These are phyloP conservation scores for Aricia agestis DNA, from an alignment of 1,140 invertebrate genomes.

Conservation along the genomic window DNA sequence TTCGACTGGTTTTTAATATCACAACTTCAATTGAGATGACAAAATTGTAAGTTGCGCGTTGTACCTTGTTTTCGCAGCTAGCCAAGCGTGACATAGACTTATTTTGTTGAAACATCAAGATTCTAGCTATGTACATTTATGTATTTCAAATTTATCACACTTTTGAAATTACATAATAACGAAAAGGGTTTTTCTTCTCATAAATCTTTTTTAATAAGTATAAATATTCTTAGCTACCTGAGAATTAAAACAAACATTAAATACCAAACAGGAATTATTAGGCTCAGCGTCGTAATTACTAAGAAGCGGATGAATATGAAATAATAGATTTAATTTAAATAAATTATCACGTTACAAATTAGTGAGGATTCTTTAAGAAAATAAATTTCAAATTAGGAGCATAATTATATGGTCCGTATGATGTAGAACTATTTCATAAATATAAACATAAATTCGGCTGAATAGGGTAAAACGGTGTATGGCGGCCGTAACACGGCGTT, in stretches of 20 bases:
- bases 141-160: too few relatives aligned
- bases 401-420: conserved; percentile 7
- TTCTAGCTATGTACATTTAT: too few relatives aligned
- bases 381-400: neutral
- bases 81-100: neutral
- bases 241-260: too few relatives aligned
- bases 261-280: too few relatives aligned
- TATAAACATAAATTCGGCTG: neutral
- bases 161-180: too few relatives aligned
- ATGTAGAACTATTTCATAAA: neutral
- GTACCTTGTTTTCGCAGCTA: conserved; percentile 1
- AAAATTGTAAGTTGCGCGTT: neutral
- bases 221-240: too few relatives aligned
- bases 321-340: neutral
- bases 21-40: neutral
- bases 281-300: too few relatives aligned
- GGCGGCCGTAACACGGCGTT: neutral
- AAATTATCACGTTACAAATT: neutral
- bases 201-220: too few relatives aligned
- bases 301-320: neutral
- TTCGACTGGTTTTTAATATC: neutral
- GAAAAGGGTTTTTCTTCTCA: too few relatives aligned
- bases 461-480: neutral
- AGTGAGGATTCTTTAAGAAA: neutral
- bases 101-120: too few relatives aligned